Evolutionary conservation across 2,113 vertebrate genomes (phyloP).

Genomic region (Hippoglossus stenolepis): DNA sequence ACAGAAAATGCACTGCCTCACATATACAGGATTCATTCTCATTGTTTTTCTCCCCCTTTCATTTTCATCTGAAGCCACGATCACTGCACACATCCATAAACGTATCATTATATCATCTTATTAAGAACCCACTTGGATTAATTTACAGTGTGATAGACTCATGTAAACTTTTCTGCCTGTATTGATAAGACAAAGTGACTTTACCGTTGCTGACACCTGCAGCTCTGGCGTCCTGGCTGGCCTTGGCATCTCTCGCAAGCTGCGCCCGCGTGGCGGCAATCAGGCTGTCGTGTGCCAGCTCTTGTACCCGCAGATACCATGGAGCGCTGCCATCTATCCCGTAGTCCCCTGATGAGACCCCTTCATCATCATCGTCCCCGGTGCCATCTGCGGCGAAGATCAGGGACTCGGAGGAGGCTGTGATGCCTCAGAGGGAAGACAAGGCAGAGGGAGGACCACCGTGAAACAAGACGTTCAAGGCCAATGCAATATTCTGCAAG

Average conservation of each 20-base stretch:
- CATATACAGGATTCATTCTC: background rate
- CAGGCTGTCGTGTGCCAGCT: constrained; percentile 97
- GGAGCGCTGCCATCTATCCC: constrained; percentile 90
- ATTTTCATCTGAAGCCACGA: background rate
- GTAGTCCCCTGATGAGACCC: constrained; percentile 88
- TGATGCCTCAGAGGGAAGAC: constrained; percentile 82
- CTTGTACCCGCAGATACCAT: constrained; percentile 97
- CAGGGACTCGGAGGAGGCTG: constrained; percentile 91
- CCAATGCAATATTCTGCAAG: constrained; percentile 11
- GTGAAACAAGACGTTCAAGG: constrained; percentile 6
- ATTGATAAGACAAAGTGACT: constrained; percentile 4
- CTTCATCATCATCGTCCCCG: constrained; percentile 92
- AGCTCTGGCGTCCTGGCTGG: constrained; percentile 81
- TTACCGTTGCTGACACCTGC: constrained; percentile 84
- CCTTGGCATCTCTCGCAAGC: constrained; percentile 92
- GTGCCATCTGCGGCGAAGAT: constrained; percentile 92
- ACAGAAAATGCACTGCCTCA: constrained; percentile 4
- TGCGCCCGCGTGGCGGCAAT: constrained; percentile 97
- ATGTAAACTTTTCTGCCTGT: background rate
- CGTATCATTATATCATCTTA: too few relatives aligned
- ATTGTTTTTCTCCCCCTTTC: background rate
- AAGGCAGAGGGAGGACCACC: background rate
- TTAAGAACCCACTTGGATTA: background rate
- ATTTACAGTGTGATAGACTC: background rate
- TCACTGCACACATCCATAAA: background rate